Evolutionary conservation across 2,888 invertebrate genomes (phyloP).

Genomic region (Drosophila falleni): DNA sequence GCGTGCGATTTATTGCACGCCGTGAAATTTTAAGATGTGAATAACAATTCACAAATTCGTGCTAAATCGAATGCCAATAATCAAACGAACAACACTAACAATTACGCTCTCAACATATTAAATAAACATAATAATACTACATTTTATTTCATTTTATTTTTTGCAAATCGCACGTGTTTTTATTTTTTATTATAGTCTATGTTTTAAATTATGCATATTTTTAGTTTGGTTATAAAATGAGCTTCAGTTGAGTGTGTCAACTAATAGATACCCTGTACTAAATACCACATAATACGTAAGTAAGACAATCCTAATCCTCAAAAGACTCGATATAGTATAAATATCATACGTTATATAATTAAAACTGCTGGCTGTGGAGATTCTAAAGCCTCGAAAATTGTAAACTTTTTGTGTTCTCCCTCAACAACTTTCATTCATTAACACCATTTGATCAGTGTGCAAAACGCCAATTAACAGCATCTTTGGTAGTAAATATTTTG

Average conservation of each 20-base stretch:
- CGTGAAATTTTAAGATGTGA: constrained; percentile 36
- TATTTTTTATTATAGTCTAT: constrained; percentile 25
- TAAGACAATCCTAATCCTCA: neutral
- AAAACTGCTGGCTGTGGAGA: neutral
- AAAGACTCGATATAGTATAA: neutral
- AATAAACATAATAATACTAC: constrained; percentile 15
- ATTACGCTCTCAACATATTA: constrained; percentile 7
- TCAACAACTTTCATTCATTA: constrained; percentile 13
- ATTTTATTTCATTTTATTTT: neutral
- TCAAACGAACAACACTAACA: constrained; percentile 26
- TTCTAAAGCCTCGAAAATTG: neutral
- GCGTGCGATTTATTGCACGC: constrained; percentile 60
- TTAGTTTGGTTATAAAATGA: constrained; percentile 15
- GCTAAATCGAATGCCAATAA: constrained; percentile 63
- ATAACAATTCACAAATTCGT: constrained; percentile 51
- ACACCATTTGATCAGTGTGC: constrained; percentile 8
- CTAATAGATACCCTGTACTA: neutral
- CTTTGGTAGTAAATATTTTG: constrained; percentile 23
- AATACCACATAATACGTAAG: neutral
- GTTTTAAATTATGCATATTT: constrained; percentile 18
- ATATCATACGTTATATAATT: neutral
- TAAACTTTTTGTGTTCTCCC: neutral
- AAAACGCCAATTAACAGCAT: constrained; percentile 13
- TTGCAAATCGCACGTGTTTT: constrained; percentile 19
- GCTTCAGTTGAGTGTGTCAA: neutral